Evolutionary conservation across 2,797 vertebrate species (phyloP).

Genomic region (Crax fasciolata): DNA sequence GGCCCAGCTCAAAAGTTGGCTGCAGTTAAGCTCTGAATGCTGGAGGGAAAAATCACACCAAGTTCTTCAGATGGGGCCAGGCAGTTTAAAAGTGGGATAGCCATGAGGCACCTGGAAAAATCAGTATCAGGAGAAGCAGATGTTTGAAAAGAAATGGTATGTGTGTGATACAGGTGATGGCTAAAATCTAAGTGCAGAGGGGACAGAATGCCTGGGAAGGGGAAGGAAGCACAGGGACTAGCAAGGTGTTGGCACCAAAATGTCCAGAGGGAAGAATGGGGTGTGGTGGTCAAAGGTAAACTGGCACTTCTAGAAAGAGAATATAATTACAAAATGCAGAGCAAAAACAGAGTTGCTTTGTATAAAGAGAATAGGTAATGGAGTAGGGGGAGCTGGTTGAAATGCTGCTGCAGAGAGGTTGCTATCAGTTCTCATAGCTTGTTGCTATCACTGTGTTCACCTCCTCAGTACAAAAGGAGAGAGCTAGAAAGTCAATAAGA

Average conservation of each 20-base stretch:
- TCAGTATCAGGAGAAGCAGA: background rate
- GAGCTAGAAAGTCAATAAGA: background rate
- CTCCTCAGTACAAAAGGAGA: background rate
- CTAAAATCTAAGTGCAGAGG: background rate
- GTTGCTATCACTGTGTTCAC: background rate
- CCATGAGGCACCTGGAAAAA: background rate
- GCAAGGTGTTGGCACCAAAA: background rate
- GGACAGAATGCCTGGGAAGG: background rate
- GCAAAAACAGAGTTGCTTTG: background rate
- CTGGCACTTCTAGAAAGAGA: background rate
- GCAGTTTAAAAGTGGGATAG: background rate
- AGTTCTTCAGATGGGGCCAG: background rate
- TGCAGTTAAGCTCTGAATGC: background rate
- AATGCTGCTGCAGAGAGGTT: background rate
- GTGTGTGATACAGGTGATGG: background rate
- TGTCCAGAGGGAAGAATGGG: background rate
- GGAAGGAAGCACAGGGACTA: background rate
- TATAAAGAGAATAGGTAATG: background rate
- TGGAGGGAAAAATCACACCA: background rate
- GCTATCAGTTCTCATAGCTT: background rate
- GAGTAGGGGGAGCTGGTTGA: background rate
- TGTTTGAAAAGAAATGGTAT: background rate
- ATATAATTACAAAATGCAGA: background rate
- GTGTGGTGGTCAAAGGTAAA: background rate
- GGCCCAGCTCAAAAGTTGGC: background rate